Conservation (phyloP, 2,797 vertebrate species). For the Squalus acanthias region DNA sequence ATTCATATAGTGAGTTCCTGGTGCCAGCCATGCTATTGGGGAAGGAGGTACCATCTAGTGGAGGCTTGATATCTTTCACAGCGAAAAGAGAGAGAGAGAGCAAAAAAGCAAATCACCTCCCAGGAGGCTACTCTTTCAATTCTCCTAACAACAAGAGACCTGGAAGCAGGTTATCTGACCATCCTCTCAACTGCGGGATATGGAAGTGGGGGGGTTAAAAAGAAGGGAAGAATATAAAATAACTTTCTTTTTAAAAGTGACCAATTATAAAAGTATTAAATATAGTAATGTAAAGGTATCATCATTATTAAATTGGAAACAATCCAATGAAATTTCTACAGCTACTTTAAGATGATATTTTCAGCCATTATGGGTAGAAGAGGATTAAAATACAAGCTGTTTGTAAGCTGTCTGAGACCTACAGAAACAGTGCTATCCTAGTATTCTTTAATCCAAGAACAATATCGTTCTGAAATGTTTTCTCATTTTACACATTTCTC, state of each 20-base stretch:
- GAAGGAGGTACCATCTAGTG: conserved; percentile 17
- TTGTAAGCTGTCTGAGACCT: not conserved
- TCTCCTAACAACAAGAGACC: not conserved
- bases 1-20: not conserved
- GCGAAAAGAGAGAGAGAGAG: not conserved
- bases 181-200: not conserved
- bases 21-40: not conserved
- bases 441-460: not conserved
- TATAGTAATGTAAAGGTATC: not conserved
- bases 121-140: not conserved
- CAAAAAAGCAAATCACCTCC: not conserved
- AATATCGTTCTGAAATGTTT: not conserved
- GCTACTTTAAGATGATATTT: not conserved
- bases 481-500: not conserved
- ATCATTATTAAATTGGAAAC: not conserved
- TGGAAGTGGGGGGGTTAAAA: not conserved
- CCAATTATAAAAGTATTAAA: not conserved
- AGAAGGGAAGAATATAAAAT: not conserved
- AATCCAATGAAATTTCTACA: not conserved
- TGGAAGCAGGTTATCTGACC: not conserved
- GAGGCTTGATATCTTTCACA: not conserved
- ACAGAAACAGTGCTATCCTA: not conserved
- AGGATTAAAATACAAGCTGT: not conserved
- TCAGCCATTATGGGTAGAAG: not conserved
- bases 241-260: not conserved